Evolutionary conservation across 2,888 invertebrate species (phyloP), one percentile per base, ranked within the genome.

Genomic region (Tipula helvola): DNA sequence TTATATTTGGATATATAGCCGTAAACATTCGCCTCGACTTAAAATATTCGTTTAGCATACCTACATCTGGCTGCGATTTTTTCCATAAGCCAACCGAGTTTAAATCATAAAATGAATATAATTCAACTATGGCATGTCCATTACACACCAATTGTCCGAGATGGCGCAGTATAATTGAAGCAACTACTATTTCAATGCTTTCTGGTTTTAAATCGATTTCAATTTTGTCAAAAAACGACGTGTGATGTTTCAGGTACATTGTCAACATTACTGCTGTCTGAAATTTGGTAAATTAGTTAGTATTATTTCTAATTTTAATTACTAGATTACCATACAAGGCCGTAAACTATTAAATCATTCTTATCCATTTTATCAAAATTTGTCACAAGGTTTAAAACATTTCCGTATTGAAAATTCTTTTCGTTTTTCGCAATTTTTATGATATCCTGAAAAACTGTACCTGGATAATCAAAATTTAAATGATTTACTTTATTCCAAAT

Each of bases 1-100:
- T 96, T 0, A 96, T 94, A 0, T 96, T 95, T 0, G 97, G 96
- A 90, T 96, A 97, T 89, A 98, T 96, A 0, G 95, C 97, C 2
- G 97, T 95, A 0, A 96, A 97, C 85, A 93, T 91, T 71, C 93
- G 90, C 86, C 92, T 89, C 88, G 92, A 91, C 2, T 89, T 39
- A 1, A 88, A 87, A 3, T 90, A 89, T 86, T 88, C 88, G 86
- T 90, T 90, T 86, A 90, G 88, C 52, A 44, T 88, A 0, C 90
- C 90, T 7, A 88, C 87, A 44, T 87, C 88, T 2, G 90, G 87
- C 13, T n/a, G n/a, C 3, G n/a, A 41, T 39, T 84, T 84, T 13
- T 39, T n/a, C n/a, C n/a, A n/a, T 13, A 8, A 16, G n/a, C 41
- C 39, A 41, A 16, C 39, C 7, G 84, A 87, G 36, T 90, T 88